Percentiles rank a stretch among this genome's conserved stretches.
These are phyloP conservation scores for Nycticebus coucang DNA, from an alignment of 2,113 vertebrate species.

Conservation along the genomic window DNA sequence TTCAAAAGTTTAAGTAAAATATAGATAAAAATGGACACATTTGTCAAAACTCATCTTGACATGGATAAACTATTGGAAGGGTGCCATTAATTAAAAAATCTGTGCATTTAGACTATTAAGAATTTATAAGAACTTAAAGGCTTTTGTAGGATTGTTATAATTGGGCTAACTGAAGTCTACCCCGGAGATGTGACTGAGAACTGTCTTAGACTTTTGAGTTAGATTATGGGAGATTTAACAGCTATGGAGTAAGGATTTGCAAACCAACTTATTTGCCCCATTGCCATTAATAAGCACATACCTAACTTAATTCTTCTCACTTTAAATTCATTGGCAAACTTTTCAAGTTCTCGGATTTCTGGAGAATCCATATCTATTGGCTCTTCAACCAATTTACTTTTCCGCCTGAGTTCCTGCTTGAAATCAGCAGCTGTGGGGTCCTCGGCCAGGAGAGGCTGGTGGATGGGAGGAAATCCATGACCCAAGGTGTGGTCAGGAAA, in stretches of 20 bases:
- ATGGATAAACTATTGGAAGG: neutral
- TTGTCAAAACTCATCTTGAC: neutral
- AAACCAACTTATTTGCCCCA: neutral
- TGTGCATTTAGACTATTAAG: neutral
- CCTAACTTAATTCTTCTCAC: constrained; percentile 97
- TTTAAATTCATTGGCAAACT: constrained; percentile 98
- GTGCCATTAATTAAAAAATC: neutral
- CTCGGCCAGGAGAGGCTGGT: constrained; percentile 91
- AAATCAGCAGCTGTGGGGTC: constrained; percentile 88
- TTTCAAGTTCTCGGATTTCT: constrained; percentile 97
- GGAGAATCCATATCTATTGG: constrained; percentile 94
- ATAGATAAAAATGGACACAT: neutral
- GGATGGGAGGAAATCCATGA: constrained; percentile 91
- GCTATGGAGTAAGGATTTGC: neutral
- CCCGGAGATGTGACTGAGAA: neutral
- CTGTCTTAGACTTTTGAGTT: neutral
- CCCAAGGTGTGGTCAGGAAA: constrained; percentile 94
- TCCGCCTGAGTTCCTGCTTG: constrained; percentile 93
- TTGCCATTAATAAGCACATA: constrained; percentile 77
- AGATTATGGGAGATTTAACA: neutral
- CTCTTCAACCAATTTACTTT: constrained; percentile 90
- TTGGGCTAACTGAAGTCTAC: neutral
- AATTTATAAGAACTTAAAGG: neutral
- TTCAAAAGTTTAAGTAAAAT: neutral
- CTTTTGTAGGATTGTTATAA: neutral